Evolutionary conservation across 2,888 invertebrate genomes (phyloP).

Genomic region (Acrobasis repandana): DNA sequence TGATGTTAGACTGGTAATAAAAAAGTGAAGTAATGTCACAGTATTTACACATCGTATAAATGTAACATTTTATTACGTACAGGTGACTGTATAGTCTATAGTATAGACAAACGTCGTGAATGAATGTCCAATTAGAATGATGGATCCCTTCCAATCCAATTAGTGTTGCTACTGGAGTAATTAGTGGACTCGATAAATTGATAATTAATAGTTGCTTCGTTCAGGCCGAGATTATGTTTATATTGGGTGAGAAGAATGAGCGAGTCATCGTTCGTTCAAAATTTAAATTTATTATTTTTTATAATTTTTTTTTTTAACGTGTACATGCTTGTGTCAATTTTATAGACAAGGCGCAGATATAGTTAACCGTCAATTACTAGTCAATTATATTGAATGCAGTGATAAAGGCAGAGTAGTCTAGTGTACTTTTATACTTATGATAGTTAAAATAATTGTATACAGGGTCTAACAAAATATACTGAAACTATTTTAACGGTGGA

Average conservation of each 20-base stretch:
- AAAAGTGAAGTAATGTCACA: not conserved
- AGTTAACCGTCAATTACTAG: too few species aligned
- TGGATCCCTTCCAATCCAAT: conserved; percentile 44
- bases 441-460: too few species aligned
- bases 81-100: not conserved
- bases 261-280: not conserved
- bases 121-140: conserved; percentile 52
- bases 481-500: too few species aligned
- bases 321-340: too few species aligned
- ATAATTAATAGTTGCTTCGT: conserved; percentile 4
- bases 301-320: too few species aligned
- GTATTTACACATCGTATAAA: not conserved
- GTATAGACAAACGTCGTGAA: conserved; percentile 33
- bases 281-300: too few species aligned
- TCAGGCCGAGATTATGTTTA: not conserved
- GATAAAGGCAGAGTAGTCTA: too few species aligned
- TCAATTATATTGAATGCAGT: too few species aligned
- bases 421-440: too few species aligned
- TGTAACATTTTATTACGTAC: not conserved
- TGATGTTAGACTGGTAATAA: not conserved
- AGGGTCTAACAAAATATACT: too few species aligned
- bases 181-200: conserved; percentile 28
- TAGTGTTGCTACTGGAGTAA: conserved; percentile 41
- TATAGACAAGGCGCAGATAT: too few species aligned
- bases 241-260: not conserved